Base-by-base conservation (phyloP, 2,888 invertebrate species). In the Atrina japonica region DNA sequence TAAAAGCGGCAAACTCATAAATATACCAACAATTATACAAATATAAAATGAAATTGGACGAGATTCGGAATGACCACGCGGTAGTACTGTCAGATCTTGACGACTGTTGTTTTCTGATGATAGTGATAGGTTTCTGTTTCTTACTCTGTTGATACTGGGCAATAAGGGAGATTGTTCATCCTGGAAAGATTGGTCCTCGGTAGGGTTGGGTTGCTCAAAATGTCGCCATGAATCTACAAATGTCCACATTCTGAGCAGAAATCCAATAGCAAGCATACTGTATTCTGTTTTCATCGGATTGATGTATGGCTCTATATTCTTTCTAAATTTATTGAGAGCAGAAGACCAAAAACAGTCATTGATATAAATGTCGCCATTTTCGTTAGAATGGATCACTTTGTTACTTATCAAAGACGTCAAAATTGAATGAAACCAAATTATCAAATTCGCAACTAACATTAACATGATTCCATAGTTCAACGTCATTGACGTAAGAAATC, bases 201-300 rank as follows among this genome's bases (percentile, higher is more conserved):
- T 18, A 18, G 30, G 3, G 40, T 11, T 11, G 23, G 21, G 21
- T 7, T 40, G 1, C 3, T 23, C 16, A 29, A 35, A 11, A 11
- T 6, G 40, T 35, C 23, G 5, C 9, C 14, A 18, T 40, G 30
- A 35, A 35, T 11, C 35, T 11, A 35, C 35, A 35, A 35, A 5
- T 56, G 40, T 56, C 61, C 61, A 61, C 61, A 61, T 61, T 49
- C 43, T 25, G 11, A 61, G 23, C 25, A 61, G 29, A 16, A 61
- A 61, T 21, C 47, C 27, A 30, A 30, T 30, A n/a, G 61, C 61
- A 1, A 61, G 49, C 11, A 61, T 18, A 30, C 61, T 50, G 29
- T 61, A 61, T 16, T 61, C 61, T 49, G 61, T 61, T 6, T 21
- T 16, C 3, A 47, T 49, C 11, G 61, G 61, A n/a, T 47, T 23